Base-by-base conservation (phyloP, 2,797 vertebrate genomes). In the Neosilurus hyrtlii region DNA sequence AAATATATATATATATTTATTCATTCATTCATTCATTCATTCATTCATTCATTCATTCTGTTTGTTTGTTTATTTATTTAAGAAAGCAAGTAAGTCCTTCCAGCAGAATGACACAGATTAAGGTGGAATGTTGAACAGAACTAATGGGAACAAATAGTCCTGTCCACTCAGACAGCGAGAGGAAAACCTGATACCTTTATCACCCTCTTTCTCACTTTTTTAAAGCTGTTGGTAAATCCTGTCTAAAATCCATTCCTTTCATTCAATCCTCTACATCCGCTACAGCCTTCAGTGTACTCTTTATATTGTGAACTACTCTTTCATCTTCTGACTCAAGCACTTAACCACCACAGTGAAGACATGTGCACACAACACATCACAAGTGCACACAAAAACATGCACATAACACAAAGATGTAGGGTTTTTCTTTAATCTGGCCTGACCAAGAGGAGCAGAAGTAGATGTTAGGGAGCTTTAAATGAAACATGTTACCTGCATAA, bases 261-360 rank as follows among this genome's bases (percentile, higher is more conserved):
- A 8, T 70, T 87, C 84, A 66, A 80, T 18, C 68, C n/a, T 85
- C 81, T 76, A 82, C 74, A 85, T 88, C 89, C 82, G 86, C 81
- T 82, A n/a, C 54, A 80, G 83, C 56, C 79, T 74, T 78, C 81
- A 26, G 70, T 66, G 83, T 78, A 83, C 35, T 76, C 65, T 82
- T 43, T 66, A 63, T 72, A 71, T 72, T 37, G 59, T 54, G 54
- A 72, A 73, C 37, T 65, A 20, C 8, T 20, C 35, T 82, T 82
- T 92, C 89, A 93, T 92, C 91, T 90, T 75, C 78, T 84, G 70
- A 86, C 85, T 89, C 85, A 90, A 92, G 9, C 89, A 88, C 78
- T 87, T 90, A 86, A 56, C 61, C 76, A 83, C 52, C 49, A 86
- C 87, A 87, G 76, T 66, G 37, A 54, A 71, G 80, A 84, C 79